Evolutionary conservation across 2,113 vertebrate genomes (phyloP).

Genomic region (Mustelus asterias): DNA sequence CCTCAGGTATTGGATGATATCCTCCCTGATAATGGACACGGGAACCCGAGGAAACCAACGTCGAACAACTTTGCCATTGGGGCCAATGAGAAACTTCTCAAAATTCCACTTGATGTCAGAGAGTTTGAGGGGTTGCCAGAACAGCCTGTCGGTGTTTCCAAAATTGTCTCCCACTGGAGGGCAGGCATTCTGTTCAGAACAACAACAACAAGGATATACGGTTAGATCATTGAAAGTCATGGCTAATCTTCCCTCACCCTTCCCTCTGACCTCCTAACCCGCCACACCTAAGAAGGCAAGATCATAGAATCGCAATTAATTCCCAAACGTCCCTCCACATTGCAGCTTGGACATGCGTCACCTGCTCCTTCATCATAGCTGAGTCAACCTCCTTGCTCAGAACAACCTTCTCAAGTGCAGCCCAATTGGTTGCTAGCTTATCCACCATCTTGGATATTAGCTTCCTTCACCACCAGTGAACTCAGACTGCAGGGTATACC

Average conservation of each 20-base stretch:
- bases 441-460: too few species aligned
- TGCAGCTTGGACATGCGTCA: background rate
- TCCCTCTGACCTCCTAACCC: background rate
- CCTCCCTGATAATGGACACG: constrained; percentile 55
- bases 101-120: constrained; percentile 97
- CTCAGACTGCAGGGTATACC: too few species aligned
- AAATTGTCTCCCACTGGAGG: constrained; percentile 71
- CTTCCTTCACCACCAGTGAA: too few species aligned
- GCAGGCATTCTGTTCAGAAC: constrained; percentile 66
- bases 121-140: constrained; percentile 78
- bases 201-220: background rate
- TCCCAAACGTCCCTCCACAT: background rate
- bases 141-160: constrained; percentile 62
- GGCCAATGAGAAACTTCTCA: constrained; percentile 89
- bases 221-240: background rate
- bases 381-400: too few species aligned
- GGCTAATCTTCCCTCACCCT: background rate
- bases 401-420: too few species aligned
- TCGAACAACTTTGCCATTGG: constrained; percentile 68
- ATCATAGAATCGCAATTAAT: background rate
- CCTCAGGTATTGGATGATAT: constrained; percentile 60
- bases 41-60: constrained; percentile 74
- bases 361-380: too few species aligned
- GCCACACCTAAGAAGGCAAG: background rate
- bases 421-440: too few species aligned